Conservation (phyloP, 1,140 invertebrate genomes). For the Telenomus remus region DNA sequence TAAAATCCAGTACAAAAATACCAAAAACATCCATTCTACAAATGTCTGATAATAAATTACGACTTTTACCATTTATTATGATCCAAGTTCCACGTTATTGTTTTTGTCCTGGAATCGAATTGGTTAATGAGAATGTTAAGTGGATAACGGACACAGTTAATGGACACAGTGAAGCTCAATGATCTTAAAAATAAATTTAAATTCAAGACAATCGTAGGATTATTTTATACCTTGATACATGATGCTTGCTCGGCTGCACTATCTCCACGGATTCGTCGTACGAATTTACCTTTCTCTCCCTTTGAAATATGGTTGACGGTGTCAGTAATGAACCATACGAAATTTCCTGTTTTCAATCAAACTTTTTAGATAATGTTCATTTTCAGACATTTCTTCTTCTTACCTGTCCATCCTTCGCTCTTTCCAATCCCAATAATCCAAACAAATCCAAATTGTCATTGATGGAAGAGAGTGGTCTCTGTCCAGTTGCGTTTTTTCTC, state of each 20-base stretch:
- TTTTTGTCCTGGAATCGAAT: slow-evolving; percentile 85
- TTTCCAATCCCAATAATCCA: slow-evolving; percentile 87
- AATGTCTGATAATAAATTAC: slow-evolving; percentile 33
- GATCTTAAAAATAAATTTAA: slow-evolving; percentile 15
- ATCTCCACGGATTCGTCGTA: slow-evolving; percentile 77
- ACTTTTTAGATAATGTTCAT: slow-evolving; percentile 6
- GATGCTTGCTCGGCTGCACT: slow-evolving; percentile 73
- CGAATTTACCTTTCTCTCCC: slow-evolving; percentile 72
- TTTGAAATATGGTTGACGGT: slow-evolving; percentile 80
- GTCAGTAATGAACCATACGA: slow-evolving; percentile 90
- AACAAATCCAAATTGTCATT: slow-evolving; percentile 90
- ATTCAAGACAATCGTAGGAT: background rate
- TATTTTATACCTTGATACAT: slow-evolving; percentile 79
- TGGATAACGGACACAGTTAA: slow-evolving; percentile 35
- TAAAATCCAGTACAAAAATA: slow-evolving; percentile 5
- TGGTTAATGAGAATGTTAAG: slow-evolving; percentile 60
- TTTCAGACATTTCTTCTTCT: background rate
- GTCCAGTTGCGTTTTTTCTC: slow-evolving; percentile 86
- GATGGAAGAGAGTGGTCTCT: slow-evolving; percentile 87
- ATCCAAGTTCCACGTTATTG: slow-evolving; percentile 88
- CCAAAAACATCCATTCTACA: slow-evolving; percentile 25
- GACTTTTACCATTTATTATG: slow-evolving; percentile 83
- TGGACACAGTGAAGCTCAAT: slow-evolving; percentile 38
- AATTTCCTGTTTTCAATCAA: slow-evolving; percentile 77
- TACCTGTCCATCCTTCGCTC: slow-evolving; percentile 88